Conservation (phyloP, 2,888 invertebrate species). For the Agrypnus murinus region DNA sequence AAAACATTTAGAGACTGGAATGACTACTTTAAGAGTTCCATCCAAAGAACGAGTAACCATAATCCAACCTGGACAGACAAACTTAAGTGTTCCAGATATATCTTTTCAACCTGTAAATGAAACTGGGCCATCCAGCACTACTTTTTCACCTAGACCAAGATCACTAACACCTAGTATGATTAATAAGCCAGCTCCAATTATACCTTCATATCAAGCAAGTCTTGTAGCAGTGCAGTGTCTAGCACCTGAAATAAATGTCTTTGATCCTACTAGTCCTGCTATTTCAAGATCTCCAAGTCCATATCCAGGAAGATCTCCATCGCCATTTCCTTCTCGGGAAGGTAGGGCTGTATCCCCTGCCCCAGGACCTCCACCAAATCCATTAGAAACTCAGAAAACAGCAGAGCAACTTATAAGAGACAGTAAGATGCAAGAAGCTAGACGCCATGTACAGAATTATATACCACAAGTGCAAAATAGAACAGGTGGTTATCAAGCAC, state of each 20-base stretch:
- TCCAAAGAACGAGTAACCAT: constrained; percentile 63
- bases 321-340: constrained; percentile 63
- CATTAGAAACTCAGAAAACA: constrained; percentile 65
- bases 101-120: constrained; percentile 76
- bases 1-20: not conserved
- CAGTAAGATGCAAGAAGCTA: constrained; percentile 34
- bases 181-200: constrained; percentile 83
- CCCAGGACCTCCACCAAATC: constrained; percentile 81
- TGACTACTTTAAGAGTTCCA: not conserved
- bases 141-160: constrained; percentile 74
- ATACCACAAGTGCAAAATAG: constrained; percentile 42
- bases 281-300: constrained; percentile 80
- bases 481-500: not conserved
- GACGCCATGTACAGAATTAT: constrained; percentile 34
- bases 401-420: constrained; percentile 26
- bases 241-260: constrained; percentile 76
- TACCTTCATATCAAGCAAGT: constrained; percentile 87
- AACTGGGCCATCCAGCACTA: constrained; percentile 69
- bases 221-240: constrained; percentile 80
- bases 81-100: constrained; percentile 70
- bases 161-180: constrained; percentile 82
- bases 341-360: constrained; percentile 80
- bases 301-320: constrained; percentile 68
- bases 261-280: constrained; percentile 77
- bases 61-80: constrained; percentile 62